These are phyloP conservation scores for Pycnomerus fuliginosus DNA, from an alignment of 2,888 invertebrate species.

Conservation along the genomic window DNA sequence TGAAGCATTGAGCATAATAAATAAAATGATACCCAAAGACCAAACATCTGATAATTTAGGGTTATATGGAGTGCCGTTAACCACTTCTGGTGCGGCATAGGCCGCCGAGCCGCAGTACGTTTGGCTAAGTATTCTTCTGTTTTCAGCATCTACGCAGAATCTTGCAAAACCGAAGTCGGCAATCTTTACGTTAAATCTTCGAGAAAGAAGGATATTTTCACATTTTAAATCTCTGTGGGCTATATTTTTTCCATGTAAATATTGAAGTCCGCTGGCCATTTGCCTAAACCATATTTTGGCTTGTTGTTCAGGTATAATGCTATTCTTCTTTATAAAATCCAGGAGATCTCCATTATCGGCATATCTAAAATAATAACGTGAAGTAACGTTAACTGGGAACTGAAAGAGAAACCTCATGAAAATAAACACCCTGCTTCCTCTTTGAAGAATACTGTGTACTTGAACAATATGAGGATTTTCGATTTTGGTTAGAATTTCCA, in stretches of 20 bases:
- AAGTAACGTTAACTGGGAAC: background rate
- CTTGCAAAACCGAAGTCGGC: conserved; percentile 95
- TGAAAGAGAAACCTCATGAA: conserved; percentile 68
- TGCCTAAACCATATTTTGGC: conserved; percentile 83
- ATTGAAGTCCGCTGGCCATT: conserved; percentile 80
- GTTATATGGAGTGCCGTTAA: conserved; percentile 85
- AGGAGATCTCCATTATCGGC: conserved; percentile 89
- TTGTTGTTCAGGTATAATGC: conserved; percentile 76
- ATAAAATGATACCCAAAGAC: conserved; percentile 89
- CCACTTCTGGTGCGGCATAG: conserved; percentile 94
- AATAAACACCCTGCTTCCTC: conserved; percentile 81
- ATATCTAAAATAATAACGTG: conserved; percentile 52
- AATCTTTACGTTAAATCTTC: conserved; percentile 83
- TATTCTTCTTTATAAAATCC: conserved; percentile 78
- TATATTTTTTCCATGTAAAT: conserved; percentile 80
- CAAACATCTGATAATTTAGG: conserved; percentile 90
- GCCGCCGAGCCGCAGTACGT: conserved; percentile 97
- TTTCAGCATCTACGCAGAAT: conserved; percentile 71
- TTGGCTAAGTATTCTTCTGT: conserved; percentile 76
- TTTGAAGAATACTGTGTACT: conserved; percentile 82
- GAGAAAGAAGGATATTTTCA: conserved; percentile 84
- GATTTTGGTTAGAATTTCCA: conserved; percentile 84
- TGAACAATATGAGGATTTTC: conserved; percentile 89
- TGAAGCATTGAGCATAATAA: conserved; percentile 90
- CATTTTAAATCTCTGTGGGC: conserved; percentile 93